Percentiles rank a stretch among this genome's conserved stretches.
phyloP scores from a whole-genome alignment of 2,888 invertebrate genomes.

The Hipparchia semele region DNA sequence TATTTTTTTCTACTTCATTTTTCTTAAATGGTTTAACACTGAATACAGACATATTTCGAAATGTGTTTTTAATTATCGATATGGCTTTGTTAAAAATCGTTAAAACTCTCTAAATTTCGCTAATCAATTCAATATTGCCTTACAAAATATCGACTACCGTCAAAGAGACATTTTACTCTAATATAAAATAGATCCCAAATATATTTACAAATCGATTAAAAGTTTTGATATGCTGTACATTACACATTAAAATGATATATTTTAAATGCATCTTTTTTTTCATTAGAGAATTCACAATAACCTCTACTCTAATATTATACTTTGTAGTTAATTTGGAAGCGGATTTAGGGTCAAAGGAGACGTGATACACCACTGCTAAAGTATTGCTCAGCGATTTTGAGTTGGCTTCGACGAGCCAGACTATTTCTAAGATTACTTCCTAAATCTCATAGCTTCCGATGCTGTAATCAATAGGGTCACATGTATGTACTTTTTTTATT shows the following conservation, averaged over 20 bases:
- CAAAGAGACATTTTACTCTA: slow-evolving; percentile 49
- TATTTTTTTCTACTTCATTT: background rate
- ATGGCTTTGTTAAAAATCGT: background rate
- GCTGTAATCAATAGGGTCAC: too few species aligned
- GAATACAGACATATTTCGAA: background rate
- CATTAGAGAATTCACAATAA: slow-evolving; percentile 23
- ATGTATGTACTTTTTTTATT: too few species aligned
- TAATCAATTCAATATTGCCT: slow-evolving; percentile 18
- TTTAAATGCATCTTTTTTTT: slow-evolving; percentile 52
- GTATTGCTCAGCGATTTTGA: too few species aligned
- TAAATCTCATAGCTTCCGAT: too few species aligned
- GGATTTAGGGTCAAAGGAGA: slow-evolving; percentile 40
- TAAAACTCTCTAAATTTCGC: slow-evolving; percentile 12
- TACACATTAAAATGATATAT: slow-evolving; percentile 58
- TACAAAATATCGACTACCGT: slow-evolving; percentile 5
- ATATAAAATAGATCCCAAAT: slow-evolving; percentile 53
- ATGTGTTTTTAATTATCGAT: background rate
- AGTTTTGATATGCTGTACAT: slow-evolving; percentile 75
- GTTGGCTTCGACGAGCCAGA: too few species aligned
- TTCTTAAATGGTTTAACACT: background rate
- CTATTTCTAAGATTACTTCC: too few species aligned
- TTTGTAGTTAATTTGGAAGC: slow-evolving; percentile 43
- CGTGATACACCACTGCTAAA: too few species aligned
- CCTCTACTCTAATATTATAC: slow-evolving; percentile 36
- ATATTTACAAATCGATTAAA: slow-evolving; percentile 75